phyloP scores from a whole-genome alignment of 2,888 invertebrate species.

The Noctua comes region DNA sequence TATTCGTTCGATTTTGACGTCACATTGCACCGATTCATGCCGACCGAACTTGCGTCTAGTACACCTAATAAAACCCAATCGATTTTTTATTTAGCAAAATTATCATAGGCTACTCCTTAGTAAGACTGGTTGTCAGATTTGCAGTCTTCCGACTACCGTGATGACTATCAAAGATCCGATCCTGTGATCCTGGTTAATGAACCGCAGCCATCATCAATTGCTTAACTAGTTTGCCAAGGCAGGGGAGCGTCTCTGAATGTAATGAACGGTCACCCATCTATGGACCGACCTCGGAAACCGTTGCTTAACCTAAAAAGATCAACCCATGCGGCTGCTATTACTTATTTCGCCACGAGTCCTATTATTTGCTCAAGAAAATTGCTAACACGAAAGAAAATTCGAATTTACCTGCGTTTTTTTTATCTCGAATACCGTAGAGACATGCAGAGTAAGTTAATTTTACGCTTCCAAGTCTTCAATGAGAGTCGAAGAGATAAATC shows the following conservation, averaged over 20 bases:
- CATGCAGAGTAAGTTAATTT: conserved; percentile 54
- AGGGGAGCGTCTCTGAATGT: no score
- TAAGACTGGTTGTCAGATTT: not conserved
- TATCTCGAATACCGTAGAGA: conserved; percentile 21
- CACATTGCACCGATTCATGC: no score
- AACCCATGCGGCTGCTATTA: not conserved
- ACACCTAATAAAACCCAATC: not conserved
- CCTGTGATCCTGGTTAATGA: no score
- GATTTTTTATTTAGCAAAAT: not conserved
- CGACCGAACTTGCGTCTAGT: no score
- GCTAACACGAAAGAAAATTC: not conserved
- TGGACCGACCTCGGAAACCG: not conserved
- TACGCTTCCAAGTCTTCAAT: conserved; percentile 25
- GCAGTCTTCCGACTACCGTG: not conserved
- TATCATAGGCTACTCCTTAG: not conserved
- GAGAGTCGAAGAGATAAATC: conserved; percentile 50
- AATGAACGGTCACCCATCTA: not conserved
- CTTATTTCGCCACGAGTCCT: not conserved
- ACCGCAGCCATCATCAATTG: no score
- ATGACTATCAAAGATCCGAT: no score
- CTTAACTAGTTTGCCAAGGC: not conserved
- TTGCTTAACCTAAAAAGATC: not conserved
- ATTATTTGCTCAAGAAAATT: not conserved
- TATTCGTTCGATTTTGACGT: not conserved
- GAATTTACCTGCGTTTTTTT: conserved; percentile 19